Evolutionary conservation across 2,797 vertebrate genomes (phyloP).

Genomic region (Scolopax bukidnonensis): DNA sequence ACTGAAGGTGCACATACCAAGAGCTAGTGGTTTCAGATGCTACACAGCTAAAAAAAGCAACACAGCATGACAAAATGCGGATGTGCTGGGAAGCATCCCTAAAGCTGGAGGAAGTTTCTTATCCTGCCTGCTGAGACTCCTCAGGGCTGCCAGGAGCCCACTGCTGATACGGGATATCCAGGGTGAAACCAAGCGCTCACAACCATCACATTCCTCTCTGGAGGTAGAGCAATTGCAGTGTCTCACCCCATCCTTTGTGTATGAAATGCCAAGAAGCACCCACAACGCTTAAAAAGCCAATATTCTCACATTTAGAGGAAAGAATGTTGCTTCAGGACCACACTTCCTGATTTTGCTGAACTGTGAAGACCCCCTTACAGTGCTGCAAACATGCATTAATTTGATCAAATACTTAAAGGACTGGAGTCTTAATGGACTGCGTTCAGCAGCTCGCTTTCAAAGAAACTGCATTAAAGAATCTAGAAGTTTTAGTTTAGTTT

Average conservation of each 20-base stretch:
- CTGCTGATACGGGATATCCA: background rate
- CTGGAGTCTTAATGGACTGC: background rate
- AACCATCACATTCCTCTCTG: background rate
- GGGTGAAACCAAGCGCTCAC: background rate
- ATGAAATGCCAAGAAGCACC: background rate
- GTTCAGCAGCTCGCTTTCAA: background rate
- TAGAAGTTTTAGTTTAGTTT: background rate
- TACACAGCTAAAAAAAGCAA: background rate
- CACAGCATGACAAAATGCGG: fast-evolving
- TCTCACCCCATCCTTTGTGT: background rate
- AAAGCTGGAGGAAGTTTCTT: background rate
- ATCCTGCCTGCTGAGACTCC: background rate
- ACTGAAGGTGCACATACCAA: background rate
- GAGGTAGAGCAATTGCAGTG: background rate
- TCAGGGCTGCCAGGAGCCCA: background rate
- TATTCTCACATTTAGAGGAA: background rate
- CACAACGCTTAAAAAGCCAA: background rate
- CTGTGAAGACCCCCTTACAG: background rate
- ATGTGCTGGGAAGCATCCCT: background rate
- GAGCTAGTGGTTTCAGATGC: background rate
- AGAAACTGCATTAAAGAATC: background rate
- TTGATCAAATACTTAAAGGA: background rate
- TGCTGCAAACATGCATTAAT: background rate
- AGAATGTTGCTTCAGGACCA: background rate
- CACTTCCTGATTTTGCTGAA: background rate